These are phyloP conservation scores for Poeciliopsis presidionis DNA, from an alignment of 2,797 vertebrate species.

Conservation along the genomic window DNA sequence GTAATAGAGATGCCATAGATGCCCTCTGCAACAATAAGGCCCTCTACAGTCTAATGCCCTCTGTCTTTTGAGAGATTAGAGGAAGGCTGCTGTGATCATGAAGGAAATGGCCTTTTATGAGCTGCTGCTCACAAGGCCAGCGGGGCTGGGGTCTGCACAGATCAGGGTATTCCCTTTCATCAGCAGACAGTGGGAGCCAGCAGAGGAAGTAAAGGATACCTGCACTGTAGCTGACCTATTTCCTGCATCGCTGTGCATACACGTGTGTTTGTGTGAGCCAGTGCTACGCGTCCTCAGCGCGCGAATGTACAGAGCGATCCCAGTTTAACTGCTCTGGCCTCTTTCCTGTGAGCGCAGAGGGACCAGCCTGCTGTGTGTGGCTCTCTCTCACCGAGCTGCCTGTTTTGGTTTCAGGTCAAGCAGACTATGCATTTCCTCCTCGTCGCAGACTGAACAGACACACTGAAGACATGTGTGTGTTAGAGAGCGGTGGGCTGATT, in stretches of 20 bases:
- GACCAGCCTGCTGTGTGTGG: slow-evolving; percentile 43
- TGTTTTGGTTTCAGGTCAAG: slow-evolving; percentile 74
- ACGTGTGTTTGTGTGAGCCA: slow-evolving; percentile 25
- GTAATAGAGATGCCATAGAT: slow-evolving; percentile 58
- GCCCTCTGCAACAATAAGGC: slow-evolving; percentile 37
- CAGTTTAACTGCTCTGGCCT: slow-evolving; percentile 41
- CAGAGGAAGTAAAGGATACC: slow-evolving; percentile 70
- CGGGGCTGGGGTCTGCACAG: slow-evolving; percentile 34
- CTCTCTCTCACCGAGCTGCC: slow-evolving; percentile 42
- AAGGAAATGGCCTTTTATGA: slow-evolving; percentile 73
- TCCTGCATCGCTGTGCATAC: slow-evolving; percentile 57
- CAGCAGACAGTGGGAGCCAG: slow-evolving; percentile 48
- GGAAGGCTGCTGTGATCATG: slow-evolving; percentile 60
- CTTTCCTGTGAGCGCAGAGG: slow-evolving; percentile 59
- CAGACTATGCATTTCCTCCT: slow-evolving; percentile 59
- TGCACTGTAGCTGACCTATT: slow-evolving; percentile 53
- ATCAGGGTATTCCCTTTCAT: slow-evolving; percentile 64
- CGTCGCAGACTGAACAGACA: slow-evolving; percentile 51
- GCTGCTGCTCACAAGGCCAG: slow-evolving; percentile 35
- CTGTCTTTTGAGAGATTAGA: slow-evolving; percentile 61
- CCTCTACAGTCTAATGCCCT: slow-evolving; percentile 49
- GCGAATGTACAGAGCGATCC: slow-evolving; percentile 25
- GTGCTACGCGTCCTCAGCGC: slow-evolving; percentile 9
- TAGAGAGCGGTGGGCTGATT: slow-evolving; percentile 45
- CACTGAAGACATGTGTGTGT: slow-evolving; percentile 44